phyloP scores from a whole-genome alignment of 2,888 invertebrate species.

The Drosophila fungiperda region DNA sequence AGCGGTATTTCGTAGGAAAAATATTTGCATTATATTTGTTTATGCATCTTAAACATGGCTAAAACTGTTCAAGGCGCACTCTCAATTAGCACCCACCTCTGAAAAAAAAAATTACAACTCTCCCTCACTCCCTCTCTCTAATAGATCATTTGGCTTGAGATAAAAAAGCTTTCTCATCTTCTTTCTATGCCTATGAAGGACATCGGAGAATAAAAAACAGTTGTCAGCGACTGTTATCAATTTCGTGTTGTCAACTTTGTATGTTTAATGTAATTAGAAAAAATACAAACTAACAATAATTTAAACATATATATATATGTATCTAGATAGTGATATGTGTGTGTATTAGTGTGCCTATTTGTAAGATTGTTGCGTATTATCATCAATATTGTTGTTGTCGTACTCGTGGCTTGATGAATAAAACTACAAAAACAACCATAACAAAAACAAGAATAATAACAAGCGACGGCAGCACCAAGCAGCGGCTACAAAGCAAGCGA shows the following conservation, averaged over 20 bases:
- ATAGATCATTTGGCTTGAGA: neutral
- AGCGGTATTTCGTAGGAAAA: neutral
- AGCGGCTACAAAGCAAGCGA: conserved; percentile 58
- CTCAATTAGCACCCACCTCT: neutral
- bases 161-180: neutral
- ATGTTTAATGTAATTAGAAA: neutral
- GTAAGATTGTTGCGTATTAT: conserved; percentile 45
- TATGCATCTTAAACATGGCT: neutral
- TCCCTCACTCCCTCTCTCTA: neutral
- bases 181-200: neutral
- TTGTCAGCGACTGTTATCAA: neutral
- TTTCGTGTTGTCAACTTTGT: neutral
- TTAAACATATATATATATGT: neutral
- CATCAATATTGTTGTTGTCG: conserved; percentile 43
- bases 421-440: conserved; percentile 49
- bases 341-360: conserved; percentile 9
- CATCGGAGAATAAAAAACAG: neutral
- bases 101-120: neutral
- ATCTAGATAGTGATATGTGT: conserved; percentile 6
- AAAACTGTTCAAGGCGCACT: neutral
- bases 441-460: conserved; percentile 31
- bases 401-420: conserved; percentile 56
- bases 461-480: conserved; percentile 37
- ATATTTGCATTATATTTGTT: neutral
- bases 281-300: neutral